Evolutionary conservation across 1,140 invertebrate species (phyloP).

Genomic region (Pristionchus pacificus): DNA sequence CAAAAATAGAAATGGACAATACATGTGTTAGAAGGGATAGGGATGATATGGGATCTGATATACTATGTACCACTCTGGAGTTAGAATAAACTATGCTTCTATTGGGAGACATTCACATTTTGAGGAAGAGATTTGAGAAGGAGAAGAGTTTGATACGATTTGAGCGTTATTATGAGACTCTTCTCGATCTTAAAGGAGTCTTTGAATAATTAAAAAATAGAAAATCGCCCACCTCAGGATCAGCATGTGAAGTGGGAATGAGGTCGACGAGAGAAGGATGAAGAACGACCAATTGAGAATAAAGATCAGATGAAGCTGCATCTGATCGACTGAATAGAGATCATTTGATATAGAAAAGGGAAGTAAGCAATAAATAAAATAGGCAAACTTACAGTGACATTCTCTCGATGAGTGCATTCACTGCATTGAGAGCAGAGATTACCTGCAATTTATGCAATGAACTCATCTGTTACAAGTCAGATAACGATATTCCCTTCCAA

Average conservation of each 20-base stretch:
- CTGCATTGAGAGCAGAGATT: neutral
- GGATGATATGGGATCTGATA: too few species aligned
- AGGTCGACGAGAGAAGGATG: slow-evolving; percentile 45
- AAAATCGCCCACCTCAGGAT: slow-evolving; percentile 30
- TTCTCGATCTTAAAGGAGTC: slow-evolving; percentile 24
- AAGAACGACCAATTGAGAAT: slow-evolving; percentile 44
- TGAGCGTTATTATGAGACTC: slow-evolving; percentile 43
- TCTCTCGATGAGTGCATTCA: neutral
- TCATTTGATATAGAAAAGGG: slow-evolving; percentile 3
- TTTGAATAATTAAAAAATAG: neutral
- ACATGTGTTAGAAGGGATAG: too few species aligned
- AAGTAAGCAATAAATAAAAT: neutral
- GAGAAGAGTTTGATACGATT: slow-evolving; percentile 46
- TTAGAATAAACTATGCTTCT: too few species aligned
- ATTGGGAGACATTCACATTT: too few species aligned
- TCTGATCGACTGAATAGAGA: slow-evolving; percentile 9
- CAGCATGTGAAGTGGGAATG: slow-evolving; percentile 44
- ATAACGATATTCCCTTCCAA: neutral
- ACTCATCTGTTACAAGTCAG: neutral
- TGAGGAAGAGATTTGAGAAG: slow-evolving; percentile 26
- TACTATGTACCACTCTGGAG: too few species aligned
- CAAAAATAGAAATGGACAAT: too few species aligned
- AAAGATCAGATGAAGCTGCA: slow-evolving; percentile 33
- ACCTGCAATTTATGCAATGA: neutral
- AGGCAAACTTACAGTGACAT: neutral